These are phyloP conservation scores for Charanyca ferruginea DNA, from an alignment of 2,888 invertebrate genomes.

Conservation along the genomic window DNA sequence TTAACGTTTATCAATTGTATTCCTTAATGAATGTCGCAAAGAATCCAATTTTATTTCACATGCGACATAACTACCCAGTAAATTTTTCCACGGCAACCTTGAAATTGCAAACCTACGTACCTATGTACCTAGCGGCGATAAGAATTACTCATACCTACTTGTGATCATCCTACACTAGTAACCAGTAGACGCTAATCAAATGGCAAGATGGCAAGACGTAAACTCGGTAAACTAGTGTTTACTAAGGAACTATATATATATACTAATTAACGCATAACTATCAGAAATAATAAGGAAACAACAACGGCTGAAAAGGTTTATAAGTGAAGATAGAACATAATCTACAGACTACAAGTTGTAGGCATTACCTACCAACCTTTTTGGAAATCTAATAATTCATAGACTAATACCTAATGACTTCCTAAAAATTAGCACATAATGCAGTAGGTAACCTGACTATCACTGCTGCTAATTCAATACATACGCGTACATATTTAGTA, in stretches of 20 bases:
- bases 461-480: constrained; percentile 48
- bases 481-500: constrained; percentile 27
- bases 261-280: constrained; percentile 25
- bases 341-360: constrained; percentile 9
- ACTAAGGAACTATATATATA: constrained; percentile 23
- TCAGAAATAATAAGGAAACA: constrained; percentile 25
- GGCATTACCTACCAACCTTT: constrained; percentile 7
- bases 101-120: constrained; percentile 53
- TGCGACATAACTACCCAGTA: constrained; percentile 62
- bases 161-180: constrained; percentile 71
- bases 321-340: not conserved
- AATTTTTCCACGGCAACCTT: constrained; percentile 82
- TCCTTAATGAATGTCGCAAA: constrained; percentile 25
- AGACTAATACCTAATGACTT: constrained; percentile 20
- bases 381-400: constrained; percentile 9
- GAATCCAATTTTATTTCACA: constrained; percentile 42
- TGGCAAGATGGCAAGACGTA: no score
- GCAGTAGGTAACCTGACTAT: constrained; percentile 47
- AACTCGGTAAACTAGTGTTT: constrained; percentile 66
- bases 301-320: not conserved
- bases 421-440: constrained; percentile 47
- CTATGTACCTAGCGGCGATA: constrained; percentile 69
- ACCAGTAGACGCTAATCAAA: constrained; percentile 70
- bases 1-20: constrained; percentile 17
- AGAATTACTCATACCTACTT: constrained; percentile 76